Evolutionary conservation across 1,140 invertebrate species (phyloP), one percentile per base, ranked within the genome.

Genomic region (Scaptomyza pallida): DNA sequence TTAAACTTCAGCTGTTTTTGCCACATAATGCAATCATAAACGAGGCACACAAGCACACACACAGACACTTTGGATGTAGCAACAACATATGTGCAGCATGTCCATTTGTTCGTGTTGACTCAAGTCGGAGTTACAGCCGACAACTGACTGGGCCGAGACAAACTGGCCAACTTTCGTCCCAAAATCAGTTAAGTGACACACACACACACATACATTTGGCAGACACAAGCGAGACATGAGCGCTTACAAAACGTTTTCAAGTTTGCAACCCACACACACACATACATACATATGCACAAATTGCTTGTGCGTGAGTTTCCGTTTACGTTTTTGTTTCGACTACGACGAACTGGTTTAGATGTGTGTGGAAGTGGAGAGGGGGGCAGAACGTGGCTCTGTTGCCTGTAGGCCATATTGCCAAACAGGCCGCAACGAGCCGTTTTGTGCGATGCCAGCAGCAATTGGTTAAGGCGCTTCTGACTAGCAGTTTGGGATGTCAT

Each of bases 1-100:
- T 60, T 77, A 65, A 64, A 45, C 70, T 79, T 79, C 26, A 67
- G 65, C 68, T 73, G 59, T 81, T 80, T 80, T 80, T 52, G 33
- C 37, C 40, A 56, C 55, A 80, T 80, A 81, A 81, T 81, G 77
- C 78, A 80, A 80, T 81, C 78, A 81, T 80, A 80, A 80, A 59
- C 63, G 67, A 59, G 44, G 45, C 56, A 57, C 56, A 57, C 40
- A 69, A 37, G 44, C 63, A 51, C 37, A 55, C 35, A 47, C 35
- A 48, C 56, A 26, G 16, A 52, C 4, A 4, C 21, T 26, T 4
- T 6, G 5, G 23, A 17, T 10, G 40, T 10, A 1, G 5, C 40
- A 55, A 57, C 35, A 57, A 62, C 41, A 60, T 61, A 51, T 61
- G 57, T 63, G 54, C 51, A 45, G 41, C 51, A 44, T 59, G 74